phyloP scores from a whole-genome alignment of 2,888 invertebrate genomes.

The Xanthia togata region DNA sequence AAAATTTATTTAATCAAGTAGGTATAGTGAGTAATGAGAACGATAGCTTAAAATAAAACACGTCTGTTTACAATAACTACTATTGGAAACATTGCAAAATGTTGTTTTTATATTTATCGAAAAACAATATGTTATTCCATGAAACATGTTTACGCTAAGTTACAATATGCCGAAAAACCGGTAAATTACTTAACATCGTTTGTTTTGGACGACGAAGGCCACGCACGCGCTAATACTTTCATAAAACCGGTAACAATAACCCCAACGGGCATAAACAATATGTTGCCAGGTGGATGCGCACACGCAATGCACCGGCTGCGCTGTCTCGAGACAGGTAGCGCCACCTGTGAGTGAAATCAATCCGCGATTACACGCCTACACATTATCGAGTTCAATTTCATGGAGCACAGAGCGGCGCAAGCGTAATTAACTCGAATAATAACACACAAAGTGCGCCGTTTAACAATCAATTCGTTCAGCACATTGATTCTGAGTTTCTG shows the following conservation, averaged over 20 bases:
- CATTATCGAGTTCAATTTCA: conserved; percentile 32
- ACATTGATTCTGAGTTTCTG: conserved; percentile 18
- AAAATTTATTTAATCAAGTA: neutral
- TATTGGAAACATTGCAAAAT: neutral
- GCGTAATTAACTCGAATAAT: conserved; percentile 41
- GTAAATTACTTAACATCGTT: conserved; percentile 35
- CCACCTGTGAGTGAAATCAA: conserved; percentile 57
- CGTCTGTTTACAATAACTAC: neutral
- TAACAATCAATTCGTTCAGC: conserved; percentile 34
- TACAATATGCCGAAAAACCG: conserved; percentile 18
- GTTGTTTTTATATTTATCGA: neutral
- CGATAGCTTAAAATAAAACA: neutral
- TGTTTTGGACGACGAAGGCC: conserved; percentile 52
- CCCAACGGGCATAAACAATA: conserved; percentile 32
- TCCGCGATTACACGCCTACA: conserved; percentile 6
- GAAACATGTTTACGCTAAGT: conserved; percentile 4
- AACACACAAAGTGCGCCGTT: conserved; percentile 24
- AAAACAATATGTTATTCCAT: neutral
- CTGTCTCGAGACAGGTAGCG: conserved; percentile 40
- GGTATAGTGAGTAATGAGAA: neutral
- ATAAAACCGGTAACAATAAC: conserved; percentile 44
- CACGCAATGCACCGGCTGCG: conserved; percentile 50
- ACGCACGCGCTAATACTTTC: conserved; percentile 51
- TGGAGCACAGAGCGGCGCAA: conserved; percentile 17
- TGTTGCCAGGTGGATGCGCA: conserved; percentile 54